phyloP scores from a whole-genome alignment of 2,888 invertebrate genomes.

The Anoncus sp. region DNA sequence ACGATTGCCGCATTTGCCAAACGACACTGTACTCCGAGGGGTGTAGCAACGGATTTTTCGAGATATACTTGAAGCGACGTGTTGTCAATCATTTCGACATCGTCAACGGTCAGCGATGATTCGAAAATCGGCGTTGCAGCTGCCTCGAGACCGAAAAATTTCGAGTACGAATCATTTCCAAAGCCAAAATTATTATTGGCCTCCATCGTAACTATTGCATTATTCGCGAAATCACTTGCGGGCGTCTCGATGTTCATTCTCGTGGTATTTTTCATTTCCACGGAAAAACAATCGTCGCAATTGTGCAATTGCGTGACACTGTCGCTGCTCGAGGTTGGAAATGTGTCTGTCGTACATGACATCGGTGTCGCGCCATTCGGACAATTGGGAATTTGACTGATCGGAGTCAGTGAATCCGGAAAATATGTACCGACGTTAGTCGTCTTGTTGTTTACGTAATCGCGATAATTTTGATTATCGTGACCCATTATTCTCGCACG shows the following conservation, averaged over 20 bases:
- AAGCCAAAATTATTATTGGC: conserved; percentile 52
- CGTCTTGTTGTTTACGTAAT: conserved; percentile 29
- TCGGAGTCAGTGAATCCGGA: conserved; percentile 21
- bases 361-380: conserved; percentile 75
- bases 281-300: conserved; percentile 72
- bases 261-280: conserved; percentile 68
- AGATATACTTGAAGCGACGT: conserved; percentile 85
- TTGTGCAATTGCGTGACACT: conserved; percentile 69
- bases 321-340: conserved; percentile 75
- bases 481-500: conserved; percentile 64
- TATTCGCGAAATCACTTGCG: conserved; percentile 33
- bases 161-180: conserved; percentile 60
- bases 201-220: not conserved
- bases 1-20: conserved; percentile 90
- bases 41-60: conserved; percentile 88
- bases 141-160: conserved; percentile 67
- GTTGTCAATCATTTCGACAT: conserved; percentile 80
- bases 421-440: not conserved
- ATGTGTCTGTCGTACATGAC: conserved; percentile 81
- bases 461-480: conserved; percentile 56
- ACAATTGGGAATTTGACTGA: conserved; percentile 23
- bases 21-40: conserved; percentile 88
- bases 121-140: conserved; percentile 65
- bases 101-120: conserved; percentile 74
- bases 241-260: conserved; percentile 48